A percentile compares a stretch with the other conserved stretches of the same genome.
Conservation (phyloP, 2,888 invertebrate species). For the Eristalinus sepulchralis region DNA sequence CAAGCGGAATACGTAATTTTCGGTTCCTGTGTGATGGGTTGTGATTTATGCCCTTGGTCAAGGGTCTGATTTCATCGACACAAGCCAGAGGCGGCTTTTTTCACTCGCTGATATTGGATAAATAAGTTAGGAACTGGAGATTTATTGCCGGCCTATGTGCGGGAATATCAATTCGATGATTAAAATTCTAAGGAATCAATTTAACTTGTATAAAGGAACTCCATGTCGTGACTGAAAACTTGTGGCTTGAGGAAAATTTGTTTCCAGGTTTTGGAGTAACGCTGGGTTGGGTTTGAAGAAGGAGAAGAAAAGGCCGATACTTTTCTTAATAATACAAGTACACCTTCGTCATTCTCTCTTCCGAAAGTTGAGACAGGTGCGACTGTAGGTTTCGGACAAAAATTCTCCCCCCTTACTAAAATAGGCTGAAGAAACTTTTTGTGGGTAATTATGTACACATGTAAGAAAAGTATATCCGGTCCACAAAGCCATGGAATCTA, state of each 20-base stretch:
- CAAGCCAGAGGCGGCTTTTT: slow-evolving; percentile 35
- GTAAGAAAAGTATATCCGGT: too few species aligned
- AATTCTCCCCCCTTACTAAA: too few species aligned
- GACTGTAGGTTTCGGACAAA: too few species aligned
- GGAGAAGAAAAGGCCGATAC: too few species aligned
- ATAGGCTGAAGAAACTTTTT: too few species aligned
- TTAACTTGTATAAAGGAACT: neutral
- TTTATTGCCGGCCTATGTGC: slow-evolving; percentile 28
- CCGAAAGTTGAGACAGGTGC: too few species aligned
- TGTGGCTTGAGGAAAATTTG: neutral
- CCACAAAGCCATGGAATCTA: too few species aligned
- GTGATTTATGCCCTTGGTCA: slow-evolving; percentile 46
- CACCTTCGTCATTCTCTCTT: too few species aligned
- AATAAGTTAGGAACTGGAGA: slow-evolving; percentile 29
- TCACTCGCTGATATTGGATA: slow-evolving; percentile 23
- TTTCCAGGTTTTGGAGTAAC: too few species aligned
- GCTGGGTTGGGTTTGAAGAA: too few species aligned
- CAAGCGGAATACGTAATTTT: slow-evolving; percentile 52
- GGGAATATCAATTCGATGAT: slow-evolving; percentile 12
- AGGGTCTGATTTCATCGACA: slow-evolving; percentile 44
- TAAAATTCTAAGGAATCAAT: slow-evolving; percentile 15
- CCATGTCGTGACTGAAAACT: neutral
- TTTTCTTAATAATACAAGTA: too few species aligned
- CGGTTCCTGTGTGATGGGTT: slow-evolving; percentile 11
- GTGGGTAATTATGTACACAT: too few species aligned